phyloP scores from a whole-genome alignment of 2,113 vertebrate genomes.

The Amblyornis subalaris region DNA sequence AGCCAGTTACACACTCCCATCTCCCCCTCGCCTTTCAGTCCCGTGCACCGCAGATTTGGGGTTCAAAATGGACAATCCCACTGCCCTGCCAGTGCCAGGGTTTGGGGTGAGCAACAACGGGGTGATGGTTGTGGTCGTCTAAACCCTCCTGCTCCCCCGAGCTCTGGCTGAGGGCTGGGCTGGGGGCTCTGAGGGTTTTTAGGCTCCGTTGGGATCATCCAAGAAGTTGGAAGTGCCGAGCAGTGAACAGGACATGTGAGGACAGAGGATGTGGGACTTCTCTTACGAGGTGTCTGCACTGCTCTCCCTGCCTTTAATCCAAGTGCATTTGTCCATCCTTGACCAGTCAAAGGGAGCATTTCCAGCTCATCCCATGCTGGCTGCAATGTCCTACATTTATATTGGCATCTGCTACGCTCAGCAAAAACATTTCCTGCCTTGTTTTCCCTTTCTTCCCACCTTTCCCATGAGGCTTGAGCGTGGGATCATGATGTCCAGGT shows the following conservation, averaged over 20 bases:
- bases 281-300: background rate
- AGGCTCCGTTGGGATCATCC: rapidly evolving
- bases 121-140: background rate
- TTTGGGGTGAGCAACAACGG: background rate
- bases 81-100: background rate
- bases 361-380: background rate
- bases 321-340: background rate
- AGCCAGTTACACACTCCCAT: background rate
- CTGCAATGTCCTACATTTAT: background rate
- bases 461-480: background rate
- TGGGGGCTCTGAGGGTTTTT: background rate
- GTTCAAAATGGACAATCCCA: background rate
- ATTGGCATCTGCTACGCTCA: background rate
- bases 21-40: background rate
- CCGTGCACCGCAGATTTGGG: background rate
- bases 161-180: background rate
- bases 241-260: background rate
- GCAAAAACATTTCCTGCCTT: background rate
- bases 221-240: background rate
- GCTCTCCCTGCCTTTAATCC: background rate
- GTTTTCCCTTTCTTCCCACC: background rate
- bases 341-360: background rate
- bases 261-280: background rate
- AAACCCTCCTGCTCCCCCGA: background rate
- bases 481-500: background rate